Base-by-base conservation (phyloP, 2,888 invertebrate genomes). In the Chrysina gloriosa region DNA sequence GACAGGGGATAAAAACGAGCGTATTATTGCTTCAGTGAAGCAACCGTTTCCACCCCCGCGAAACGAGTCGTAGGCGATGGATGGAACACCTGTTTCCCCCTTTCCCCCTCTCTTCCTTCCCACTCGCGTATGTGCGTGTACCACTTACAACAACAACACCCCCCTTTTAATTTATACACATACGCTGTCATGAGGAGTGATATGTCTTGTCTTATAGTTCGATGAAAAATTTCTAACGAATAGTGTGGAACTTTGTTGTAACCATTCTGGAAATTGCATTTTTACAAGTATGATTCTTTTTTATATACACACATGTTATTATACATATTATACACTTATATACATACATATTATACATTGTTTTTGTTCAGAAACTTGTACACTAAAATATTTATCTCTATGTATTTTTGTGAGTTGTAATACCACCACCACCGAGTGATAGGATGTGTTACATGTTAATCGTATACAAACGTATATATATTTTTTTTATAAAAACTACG, bases 11-110 rank as follows among this genome's bases (percentile, higher is more conserved):
- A 42, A 58, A 58, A 42, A 39, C 39, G 58, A 29, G 16, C 21
- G 11, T 56, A 21, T 36, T 67, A 68, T 65, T 64, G 68, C 65
- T 64, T 65, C 68, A 64, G 58, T 68, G 68, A 58, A 68, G 68
- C 65, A 39, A 52, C 52, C 50, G 27, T 45, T 45, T 27, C 19
- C 27, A 21, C 6, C 14, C 29, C 14, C 25, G 27, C 7, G 19
- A 19, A 14, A 16, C 4, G 58, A 39, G 39, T 14, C 11, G 27
- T 25, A 58, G 58, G 27, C 42, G 58, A 58, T 58, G 58, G 58
- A 58, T 14, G 42, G 7, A 6, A 36, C n/a, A 21, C 21, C 23
- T 39, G 27, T 58, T 58, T 27, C 27, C 42, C 23, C 58, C 23
- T 58, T 58, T 39, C 25, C 23, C 21, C 36, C 19, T 58, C 16